Evolutionary conservation across 2,888 invertebrate genomes (phyloP), one percentile per base, ranked within the genome.

Genomic region (Panzeria rudis): DNA sequence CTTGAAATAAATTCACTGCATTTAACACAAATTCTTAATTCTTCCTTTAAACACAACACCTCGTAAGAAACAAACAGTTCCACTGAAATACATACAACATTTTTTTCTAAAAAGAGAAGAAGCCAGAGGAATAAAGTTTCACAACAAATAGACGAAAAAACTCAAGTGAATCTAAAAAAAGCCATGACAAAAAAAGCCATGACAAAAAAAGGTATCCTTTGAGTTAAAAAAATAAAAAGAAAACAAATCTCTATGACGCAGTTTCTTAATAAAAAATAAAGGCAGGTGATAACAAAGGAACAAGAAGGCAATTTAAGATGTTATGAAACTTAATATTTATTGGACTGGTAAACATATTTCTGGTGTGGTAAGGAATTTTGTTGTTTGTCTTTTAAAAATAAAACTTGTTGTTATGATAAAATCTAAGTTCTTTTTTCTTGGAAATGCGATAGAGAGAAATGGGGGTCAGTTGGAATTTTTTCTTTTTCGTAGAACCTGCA

Each of bases 201-300:
- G 35, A 9, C 8, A 25, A 25, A 56, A 20, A 52, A 64, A 20
- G 47, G 29, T 41, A 77, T 76, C 79, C 64, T 84, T 72, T 23
- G 23, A 17, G 3, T 15, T 64, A 23, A n/a, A 29, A 38, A 15
- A 15, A 44, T 25, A 29, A 29, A 29, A 38, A 17, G 20, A 32
- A 47, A 64, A n/a, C 35, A 61, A 41, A 62, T 7, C 25, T 66
- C 69, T 66, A 79, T 79, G 64, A 85, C 82, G 82, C 82, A 81
- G 78, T 85, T 78, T 59, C 32, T 78, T 79, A 8, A 50, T 56
- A 29, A 54, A 59, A 75, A 56, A 78, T 29, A 76, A 54, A 71
- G 73, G 84, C 84, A 85, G 84, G 84, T 85, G 84, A 73, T 62
- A 73, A 62, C 41, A 52, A 56, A 68, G 32, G 23, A 62, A 41